These are phyloP conservation scores for Atlantisia rogersi DNA, from an alignment of 2,113 vertebrate species.

Conservation along the genomic window DNA sequence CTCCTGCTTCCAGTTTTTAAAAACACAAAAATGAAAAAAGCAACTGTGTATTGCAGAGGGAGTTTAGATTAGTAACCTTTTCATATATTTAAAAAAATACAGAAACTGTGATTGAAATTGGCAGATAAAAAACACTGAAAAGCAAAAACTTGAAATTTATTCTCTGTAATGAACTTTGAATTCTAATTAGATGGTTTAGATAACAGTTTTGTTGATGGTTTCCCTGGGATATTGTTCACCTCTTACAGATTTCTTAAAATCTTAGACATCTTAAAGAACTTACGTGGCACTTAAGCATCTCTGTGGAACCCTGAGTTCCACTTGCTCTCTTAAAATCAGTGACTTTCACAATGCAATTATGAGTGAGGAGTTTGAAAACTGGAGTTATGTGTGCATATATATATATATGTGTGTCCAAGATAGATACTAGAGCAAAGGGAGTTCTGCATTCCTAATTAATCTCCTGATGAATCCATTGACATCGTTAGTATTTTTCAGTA, in stretches of 20 bases:
- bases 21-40: neutral
- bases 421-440: neutral
- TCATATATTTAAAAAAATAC: neutral
- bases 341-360: neutral
- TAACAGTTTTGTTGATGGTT: neutral
- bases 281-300: neutral
- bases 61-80: neutral
- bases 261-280: neutral
- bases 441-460: neutral
- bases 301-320: neutral
- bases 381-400: neutral
- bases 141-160: neutral
- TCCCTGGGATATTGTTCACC: neutral
- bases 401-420: neutral
- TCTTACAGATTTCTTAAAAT: neutral
- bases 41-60: neutral
- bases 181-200: neutral
- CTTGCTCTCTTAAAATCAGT: neutral
- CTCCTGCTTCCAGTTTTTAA: neutral
- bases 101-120: neutral
- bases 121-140: neutral
- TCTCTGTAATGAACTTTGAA: neutral
- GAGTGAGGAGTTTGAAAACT: neutral
- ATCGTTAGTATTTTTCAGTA: rapidly evolving
- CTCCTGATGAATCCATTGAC: neutral